Conservation (phyloP, 2,888 invertebrate species). For the Ptilodon capucinus region DNA sequence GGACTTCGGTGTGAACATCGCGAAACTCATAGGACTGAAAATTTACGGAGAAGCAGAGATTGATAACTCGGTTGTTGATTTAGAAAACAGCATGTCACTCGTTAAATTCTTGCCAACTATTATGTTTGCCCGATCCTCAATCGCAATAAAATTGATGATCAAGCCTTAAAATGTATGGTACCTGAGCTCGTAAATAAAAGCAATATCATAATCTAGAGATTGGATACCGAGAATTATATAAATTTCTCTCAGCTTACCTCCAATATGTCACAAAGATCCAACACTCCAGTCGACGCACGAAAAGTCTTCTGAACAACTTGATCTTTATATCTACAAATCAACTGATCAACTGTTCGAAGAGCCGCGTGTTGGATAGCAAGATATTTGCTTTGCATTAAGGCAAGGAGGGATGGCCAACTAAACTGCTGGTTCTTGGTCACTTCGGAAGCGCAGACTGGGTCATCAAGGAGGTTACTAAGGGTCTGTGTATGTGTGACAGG, state of each 20-base stretch:
- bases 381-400: slow-evolving; percentile 74
- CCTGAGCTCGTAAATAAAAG: too few relatives aligned
- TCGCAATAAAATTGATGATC: too few relatives aligned
- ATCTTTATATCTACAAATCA: slow-evolving; percentile 74
- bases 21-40: slow-evolving; percentile 72
- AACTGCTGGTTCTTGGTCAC: slow-evolving; percentile 77
- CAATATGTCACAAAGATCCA: slow-evolving; percentile 74
- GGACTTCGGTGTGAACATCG: slow-evolving; percentile 66
- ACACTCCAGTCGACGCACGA: slow-evolving; percentile 71
- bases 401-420: slow-evolving; percentile 70
- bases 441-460: slow-evolving; percentile 68
- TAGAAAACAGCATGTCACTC: too few relatives aligned
- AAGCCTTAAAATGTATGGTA: too few relatives aligned
- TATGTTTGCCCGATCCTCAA: too few relatives aligned
- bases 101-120: too few relatives aligned
- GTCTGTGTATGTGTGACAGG: slow-evolving; percentile 51
- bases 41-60: too few relatives aligned
- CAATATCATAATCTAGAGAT: too few relatives aligned
- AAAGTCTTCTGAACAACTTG: slow-evolving; percentile 75
- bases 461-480: slow-evolving; percentile 75
- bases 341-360: slow-evolving; percentile 67
- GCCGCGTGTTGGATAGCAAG: slow-evolving; percentile 77
- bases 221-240: too few relatives aligned
- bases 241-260: slow-evolving; percentile 53
- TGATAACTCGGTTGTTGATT: too few relatives aligned